A percentile compares a stretch with the other conserved stretches of the same genome.
Evolutionary conservation across 35 echinoderm and acorn worm genomes (phyloP).

Genomic region (Antedon bifida): DNA sequence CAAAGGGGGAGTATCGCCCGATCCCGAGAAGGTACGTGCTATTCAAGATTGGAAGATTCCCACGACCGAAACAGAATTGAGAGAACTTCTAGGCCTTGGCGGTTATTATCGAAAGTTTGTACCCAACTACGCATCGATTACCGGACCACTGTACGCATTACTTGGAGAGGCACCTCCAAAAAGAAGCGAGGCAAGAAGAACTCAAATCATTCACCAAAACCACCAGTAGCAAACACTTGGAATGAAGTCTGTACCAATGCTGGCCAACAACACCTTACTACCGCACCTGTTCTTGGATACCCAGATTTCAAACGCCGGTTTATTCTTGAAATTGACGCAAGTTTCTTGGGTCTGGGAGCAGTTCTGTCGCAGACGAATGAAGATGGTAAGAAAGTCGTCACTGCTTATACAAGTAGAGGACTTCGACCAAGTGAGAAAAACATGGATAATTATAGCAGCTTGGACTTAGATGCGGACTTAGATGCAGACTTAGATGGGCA

Average conservation of each 20-base stretch:
- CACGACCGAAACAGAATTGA: slow-evolving; percentile 8
- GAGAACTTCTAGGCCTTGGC: slow-evolving; percentile 10
- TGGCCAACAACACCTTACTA: slow-evolving; percentile 1
- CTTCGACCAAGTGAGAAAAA: slow-evolving; percentile 32
- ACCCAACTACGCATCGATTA: slow-evolving; percentile 7
- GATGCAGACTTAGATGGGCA: slow-evolving; percentile 29
- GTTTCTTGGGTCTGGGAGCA: slow-evolving; percentile 32
- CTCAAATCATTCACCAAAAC: neutral
- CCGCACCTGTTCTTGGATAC: slow-evolving; percentile 28
- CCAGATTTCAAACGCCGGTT: slow-evolving; percentile 14
- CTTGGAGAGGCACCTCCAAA: neutral
- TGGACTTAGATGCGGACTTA: slow-evolving; percentile 64
- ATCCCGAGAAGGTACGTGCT: slow-evolving; percentile 19
- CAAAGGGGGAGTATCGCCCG: neutral
- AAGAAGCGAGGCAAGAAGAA: neutral
- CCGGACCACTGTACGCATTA: slow-evolving; percentile 14
- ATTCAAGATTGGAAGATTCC: slow-evolving; percentile 15
- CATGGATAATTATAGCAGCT: slow-evolving; percentile 44
- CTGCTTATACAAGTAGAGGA: slow-evolving; percentile 43
- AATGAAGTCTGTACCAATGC: neutral
- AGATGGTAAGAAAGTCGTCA: neutral
- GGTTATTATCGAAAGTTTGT: slow-evolving; percentile 29
- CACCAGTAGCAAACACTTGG: neutral
- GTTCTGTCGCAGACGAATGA: slow-evolving; percentile 40
- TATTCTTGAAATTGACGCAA: slow-evolving; percentile 5